phyloP scores from a whole-genome alignment of 2,113 vertebrate species.

The Xiphophorus maculatus region DNA sequence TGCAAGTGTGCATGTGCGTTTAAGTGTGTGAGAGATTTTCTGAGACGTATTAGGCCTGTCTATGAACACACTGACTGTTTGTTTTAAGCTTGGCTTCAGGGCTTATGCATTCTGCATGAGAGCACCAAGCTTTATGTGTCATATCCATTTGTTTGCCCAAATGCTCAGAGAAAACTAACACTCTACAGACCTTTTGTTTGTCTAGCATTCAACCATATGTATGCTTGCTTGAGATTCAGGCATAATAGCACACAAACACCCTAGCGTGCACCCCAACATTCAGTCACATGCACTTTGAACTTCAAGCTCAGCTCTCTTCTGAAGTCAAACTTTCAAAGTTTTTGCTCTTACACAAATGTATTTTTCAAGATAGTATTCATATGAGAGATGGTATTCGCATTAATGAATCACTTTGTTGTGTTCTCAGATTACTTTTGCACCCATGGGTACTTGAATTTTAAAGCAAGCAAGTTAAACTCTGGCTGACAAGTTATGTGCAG shows the following conservation, averaged over 20 bases:
- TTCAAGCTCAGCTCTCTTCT: neutral
- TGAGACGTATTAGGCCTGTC: conserved; percentile 68
- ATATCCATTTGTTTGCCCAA: conserved; percentile 77
- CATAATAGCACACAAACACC: neutral
- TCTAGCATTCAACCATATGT: conserved; percentile 40
- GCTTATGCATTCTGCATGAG: conserved; percentile 80
- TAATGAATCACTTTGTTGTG: conserved; percentile 49
- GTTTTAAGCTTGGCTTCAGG: conserved; percentile 73
- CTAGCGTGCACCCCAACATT: neutral
- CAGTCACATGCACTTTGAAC: conserved; percentile 15
- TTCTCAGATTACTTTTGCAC: neutral
- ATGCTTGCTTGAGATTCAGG: conserved; percentile 32
- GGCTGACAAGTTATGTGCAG: neutral
- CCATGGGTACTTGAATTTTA: conserved; percentile 10
- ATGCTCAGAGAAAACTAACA: conserved; percentile 65
- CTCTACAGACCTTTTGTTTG: conserved; percentile 68
- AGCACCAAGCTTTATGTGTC: conserved; percentile 72
- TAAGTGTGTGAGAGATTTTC: conserved; percentile 44
- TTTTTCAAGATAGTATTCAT: conserved; percentile 20
- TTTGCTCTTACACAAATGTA: conserved; percentile 3
- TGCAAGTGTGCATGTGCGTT: conserved; percentile 15
- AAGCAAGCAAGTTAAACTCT: conserved; percentile 24
- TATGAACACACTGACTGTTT: conserved; percentile 70
- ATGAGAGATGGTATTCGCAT: conserved; percentile 9
- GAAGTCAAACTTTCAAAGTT: conserved; percentile 25